Evolutionary conservation across 2,113 vertebrate genomes (phyloP).

Genomic region (Gobio gobio): DNA sequence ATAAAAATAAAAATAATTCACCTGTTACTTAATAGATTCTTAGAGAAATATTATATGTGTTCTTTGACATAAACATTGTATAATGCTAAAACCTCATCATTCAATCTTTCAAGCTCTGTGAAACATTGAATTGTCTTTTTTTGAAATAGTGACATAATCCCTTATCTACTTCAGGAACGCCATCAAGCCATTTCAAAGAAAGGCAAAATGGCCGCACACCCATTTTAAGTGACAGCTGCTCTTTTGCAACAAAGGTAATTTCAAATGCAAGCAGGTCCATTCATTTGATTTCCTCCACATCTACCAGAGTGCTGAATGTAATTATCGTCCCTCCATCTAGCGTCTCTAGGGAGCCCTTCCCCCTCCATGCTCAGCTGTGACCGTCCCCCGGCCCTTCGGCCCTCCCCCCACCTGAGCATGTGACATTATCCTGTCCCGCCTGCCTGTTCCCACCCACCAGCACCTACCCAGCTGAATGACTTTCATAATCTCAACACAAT

Average conservation of each 20-base stretch:
- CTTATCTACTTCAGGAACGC: slow-evolving; percentile 16
- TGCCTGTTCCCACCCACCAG: slow-evolving; percentile 33
- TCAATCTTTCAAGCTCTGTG: not conserved
- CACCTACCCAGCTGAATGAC: slow-evolving; percentile 33
- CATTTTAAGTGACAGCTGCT: slow-evolving; percentile 62
- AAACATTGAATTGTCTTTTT: not conserved
- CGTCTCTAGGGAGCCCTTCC: slow-evolving; percentile 55
- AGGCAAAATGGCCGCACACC: slow-evolving; percentile 48
- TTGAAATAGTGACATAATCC: not conserved
- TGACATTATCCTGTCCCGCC: slow-evolving; percentile 28
- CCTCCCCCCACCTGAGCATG: slow-evolving; percentile 29
- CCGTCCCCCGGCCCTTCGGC: slow-evolving; percentile 15
- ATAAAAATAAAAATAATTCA: not conserved
- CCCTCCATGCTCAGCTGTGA: slow-evolving; percentile 47
- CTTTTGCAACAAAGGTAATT: slow-evolving; percentile 60
- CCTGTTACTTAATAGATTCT: not conserved
- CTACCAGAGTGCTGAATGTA: slow-evolving; percentile 61
- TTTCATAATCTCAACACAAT: slow-evolving; percentile 18
- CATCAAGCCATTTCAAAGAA: slow-evolving; percentile 24
- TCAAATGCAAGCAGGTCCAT: slow-evolving; percentile 57
- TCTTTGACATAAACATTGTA: slow-evolving; percentile 7
- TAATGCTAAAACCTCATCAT: not conserved
- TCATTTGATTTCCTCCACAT: slow-evolving; percentile 59
- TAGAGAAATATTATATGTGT: not conserved
- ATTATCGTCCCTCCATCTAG: slow-evolving; percentile 56